These are phyloP conservation scores for Rotaria magnacalcarata DNA, from an alignment of 2,888 invertebrate species.

Conservation along the genomic window DNA sequence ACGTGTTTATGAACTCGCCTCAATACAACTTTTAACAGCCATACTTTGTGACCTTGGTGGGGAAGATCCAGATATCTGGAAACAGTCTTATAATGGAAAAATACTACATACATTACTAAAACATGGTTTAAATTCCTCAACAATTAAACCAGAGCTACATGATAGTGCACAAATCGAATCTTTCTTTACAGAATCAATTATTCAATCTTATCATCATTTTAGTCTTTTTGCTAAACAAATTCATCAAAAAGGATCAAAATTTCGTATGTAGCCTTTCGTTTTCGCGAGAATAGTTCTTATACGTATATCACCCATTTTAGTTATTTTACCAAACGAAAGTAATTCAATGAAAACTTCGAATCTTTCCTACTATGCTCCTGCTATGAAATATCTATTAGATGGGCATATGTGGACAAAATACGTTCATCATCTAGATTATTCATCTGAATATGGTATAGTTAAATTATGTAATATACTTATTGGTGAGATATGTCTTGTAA, in stretches of 20 bases:
- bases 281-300: no score
- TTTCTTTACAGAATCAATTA: not conserved
- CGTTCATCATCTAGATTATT: not conserved
- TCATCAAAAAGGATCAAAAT: not conserved
- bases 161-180: not conserved
- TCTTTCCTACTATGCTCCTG: not conserved
- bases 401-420: not conserved
- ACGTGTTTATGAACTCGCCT: not conserved
- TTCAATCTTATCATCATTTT: slow-evolving; percentile 25
- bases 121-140: not conserved
- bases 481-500: not conserved
- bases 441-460: not conserved
- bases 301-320: not conserved
- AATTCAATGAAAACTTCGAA: not conserved
- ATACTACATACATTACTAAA: not conserved
- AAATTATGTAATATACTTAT: not conserved
- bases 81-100: not conserved
- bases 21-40: not conserved
- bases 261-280: not conserved
- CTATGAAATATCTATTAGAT: not conserved
- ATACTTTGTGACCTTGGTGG: not conserved
- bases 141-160: not conserved
- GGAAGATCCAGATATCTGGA: not conserved
- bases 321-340: not conserved
- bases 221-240: slow-evolving; percentile 1